Conservation (phyloP, 2,888 invertebrate species). For the Sepiola atlantica region DNA sequence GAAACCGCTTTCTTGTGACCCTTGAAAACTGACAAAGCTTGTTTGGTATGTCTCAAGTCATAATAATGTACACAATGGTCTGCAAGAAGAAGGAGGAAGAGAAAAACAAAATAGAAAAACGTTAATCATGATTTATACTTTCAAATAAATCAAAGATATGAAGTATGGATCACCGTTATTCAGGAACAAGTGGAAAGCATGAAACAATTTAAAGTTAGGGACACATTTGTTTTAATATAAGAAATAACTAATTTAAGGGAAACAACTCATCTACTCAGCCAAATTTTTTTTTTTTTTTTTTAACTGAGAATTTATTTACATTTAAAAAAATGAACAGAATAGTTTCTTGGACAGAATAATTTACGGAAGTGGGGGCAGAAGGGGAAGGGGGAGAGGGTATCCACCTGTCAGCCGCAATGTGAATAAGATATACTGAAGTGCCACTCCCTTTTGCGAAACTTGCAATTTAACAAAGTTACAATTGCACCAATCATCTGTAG, state of each 20-base stretch:
- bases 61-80: conserved; percentile 98
- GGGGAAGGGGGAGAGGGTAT: too few relatives aligned
- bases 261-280: not conserved
- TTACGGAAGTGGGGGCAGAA: not conserved
- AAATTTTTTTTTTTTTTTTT: not conserved
- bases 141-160: not conserved
- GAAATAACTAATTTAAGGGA: not conserved
- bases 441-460: too few relatives aligned
- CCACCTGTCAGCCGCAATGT: too few relatives aligned
- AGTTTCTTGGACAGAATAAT: not conserved
- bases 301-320: too few relatives aligned
- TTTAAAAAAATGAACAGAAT: too few relatives aligned
- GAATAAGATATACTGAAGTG: too few relatives aligned
- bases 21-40: conserved; percentile 87
- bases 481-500: too few relatives aligned
- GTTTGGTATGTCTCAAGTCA: conserved; percentile 88
- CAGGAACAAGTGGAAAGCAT: not conserved
- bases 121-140: not conserved
- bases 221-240: not conserved
- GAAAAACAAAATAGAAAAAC: conserved; percentile 39
- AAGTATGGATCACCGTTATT: not conserved
- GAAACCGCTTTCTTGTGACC: conserved; percentile 95
- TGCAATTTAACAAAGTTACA: too few relatives aligned
- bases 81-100: too few relatives aligned
- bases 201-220: not conserved